phyloP scores from a whole-genome alignment of 2,797 vertebrate genomes.

The Malurus splendens region DNA sequence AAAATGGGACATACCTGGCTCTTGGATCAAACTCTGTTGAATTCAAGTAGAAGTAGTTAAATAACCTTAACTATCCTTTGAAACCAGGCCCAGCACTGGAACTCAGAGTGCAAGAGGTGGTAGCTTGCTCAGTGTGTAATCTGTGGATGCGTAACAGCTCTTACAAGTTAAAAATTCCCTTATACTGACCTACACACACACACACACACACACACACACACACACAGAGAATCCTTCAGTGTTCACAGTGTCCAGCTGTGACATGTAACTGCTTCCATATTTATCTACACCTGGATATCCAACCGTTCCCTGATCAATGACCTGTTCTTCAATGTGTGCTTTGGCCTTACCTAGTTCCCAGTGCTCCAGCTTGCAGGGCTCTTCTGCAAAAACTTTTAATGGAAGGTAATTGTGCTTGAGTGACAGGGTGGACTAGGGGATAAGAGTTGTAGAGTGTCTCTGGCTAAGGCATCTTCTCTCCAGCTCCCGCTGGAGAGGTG shows the following conservation, averaged over 20 bases:
- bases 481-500: neutral
- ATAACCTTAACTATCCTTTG: neutral
- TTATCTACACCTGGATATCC: neutral
- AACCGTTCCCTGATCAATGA: neutral
- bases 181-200: neutral
- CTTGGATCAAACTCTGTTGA: neutral
- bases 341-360: neutral
- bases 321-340: neutral
- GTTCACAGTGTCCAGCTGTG: neutral
- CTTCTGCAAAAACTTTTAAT: neutral
- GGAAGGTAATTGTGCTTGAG: neutral
- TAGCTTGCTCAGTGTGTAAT: neutral
- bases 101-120: neutral
- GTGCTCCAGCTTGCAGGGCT: neutral
- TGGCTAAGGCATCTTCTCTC: neutral
- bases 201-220: too few relatives aligned
- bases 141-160: neutral
- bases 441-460: neutral
- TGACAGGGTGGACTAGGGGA: neutral
- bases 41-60: neutral
- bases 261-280: neutral
- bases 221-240: neutral
- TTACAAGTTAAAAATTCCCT: neutral
- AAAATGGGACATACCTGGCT: neutral
- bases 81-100: neutral